These are phyloP conservation scores for Chymomyza costata DNA, from an alignment of 1,140 invertebrate genomes.

Conservation along the genomic window DNA sequence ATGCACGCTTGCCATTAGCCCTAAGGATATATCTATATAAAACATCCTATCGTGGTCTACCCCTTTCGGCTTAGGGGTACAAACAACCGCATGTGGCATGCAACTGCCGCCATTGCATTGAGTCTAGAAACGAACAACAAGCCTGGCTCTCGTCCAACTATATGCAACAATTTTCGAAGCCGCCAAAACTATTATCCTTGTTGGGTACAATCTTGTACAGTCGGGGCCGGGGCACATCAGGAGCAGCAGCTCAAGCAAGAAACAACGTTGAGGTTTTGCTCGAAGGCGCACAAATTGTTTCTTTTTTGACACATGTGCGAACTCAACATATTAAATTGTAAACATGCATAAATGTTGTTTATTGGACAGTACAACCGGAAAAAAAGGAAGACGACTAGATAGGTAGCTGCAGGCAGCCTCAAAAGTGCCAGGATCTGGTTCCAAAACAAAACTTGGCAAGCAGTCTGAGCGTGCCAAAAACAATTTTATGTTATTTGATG, in stretches of 20 bases:
- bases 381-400: conserved; percentile 15
- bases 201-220: neutral
- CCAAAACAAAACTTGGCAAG: conserved; percentile 18
- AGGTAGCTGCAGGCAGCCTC: conserved; percentile 2
- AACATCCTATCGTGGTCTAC: neutral
- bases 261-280: conserved; percentile 4
- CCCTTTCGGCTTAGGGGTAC: too few relatives aligned
- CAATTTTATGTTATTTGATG: conserved; percentile 47
- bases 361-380: conserved; percentile 39
- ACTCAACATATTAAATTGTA: conserved; percentile 57
- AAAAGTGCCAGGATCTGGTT: conserved; percentile 5
- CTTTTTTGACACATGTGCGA: conserved; percentile 54
- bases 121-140: conserved; percentile 19
- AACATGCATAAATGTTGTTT: conserved; percentile 61
- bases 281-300: conserved; percentile 47
- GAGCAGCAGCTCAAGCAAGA: neutral
- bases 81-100: conserved; percentile 43
- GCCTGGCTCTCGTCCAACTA: conserved; percentile 47
- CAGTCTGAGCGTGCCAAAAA: conserved; percentile 43
- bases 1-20: conserved; percentile 37
- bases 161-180: conserved; percentile 48
- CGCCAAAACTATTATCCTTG: conserved; percentile 47
- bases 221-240: too few relatives aligned
- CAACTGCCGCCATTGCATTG: conserved; percentile 43
- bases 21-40: neutral